Conservation (phyloP, 2,113 vertebrate genomes). For the zebrafish (Danio rerio) region GRCz12tu NC_133187.1:24541001-24541500, state of each 20-base stretch:
- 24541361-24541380: background rate
- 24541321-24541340: slow-evolving; percentile 9
- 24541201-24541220: slow-evolving; percentile 4
- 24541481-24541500: slow-evolving; percentile 27
- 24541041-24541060: slow-evolving; percentile 33
- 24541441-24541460: slow-evolving; percentile 16
- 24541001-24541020: slow-evolving; percentile 23
- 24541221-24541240: slow-evolving; percentile 7
- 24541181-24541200: background rate
- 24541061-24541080: slow-evolving; percentile 31
- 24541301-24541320: slow-evolving; percentile 10
- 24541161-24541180: slow-evolving; percentile 5
- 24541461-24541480: background rate
- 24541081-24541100: slow-evolving; percentile 52
- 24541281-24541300: background rate
- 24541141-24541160: slow-evolving; percentile 2
- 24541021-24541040: slow-evolving; percentile 29
- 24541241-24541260: background rate
- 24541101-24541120: slow-evolving; percentile 63
- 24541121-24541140: slow-evolving; percentile 26
- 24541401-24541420: slow-evolving; percentile 2
- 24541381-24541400: background rate
- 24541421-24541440: slow-evolving; percentile 6
- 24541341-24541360: background rate
- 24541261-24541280: background rate